A percentile compares a stretch with the other conserved stretches of the same genome.
phyloP scores from a whole-genome alignment of 2,797 vertebrate species.

The Scomberomorus guttatus region DNA sequence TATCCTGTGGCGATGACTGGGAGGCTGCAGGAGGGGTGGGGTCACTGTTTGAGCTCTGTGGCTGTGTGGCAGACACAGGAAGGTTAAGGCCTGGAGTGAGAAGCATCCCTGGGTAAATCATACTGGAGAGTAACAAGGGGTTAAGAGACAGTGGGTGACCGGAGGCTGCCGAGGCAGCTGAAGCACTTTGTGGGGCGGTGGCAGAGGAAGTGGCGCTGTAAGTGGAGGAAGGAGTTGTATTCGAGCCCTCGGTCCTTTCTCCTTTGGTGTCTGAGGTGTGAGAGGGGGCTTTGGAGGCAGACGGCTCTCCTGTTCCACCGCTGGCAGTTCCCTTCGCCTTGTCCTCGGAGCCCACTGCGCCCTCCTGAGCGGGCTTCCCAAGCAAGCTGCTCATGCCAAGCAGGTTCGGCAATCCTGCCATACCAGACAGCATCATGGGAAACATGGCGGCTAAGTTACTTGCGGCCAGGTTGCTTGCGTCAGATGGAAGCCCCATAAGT shows the following conservation, averaged over 20 bases:
- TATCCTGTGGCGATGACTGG: constrained; percentile 83
- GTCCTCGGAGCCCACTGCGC: constrained; percentile 82
- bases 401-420: constrained; percentile 94
- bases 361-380: constrained; percentile 86
- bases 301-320: constrained; percentile 52
- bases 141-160: constrained; percentile 93
- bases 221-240: constrained; percentile 85
- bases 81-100: constrained; percentile 99
- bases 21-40: constrained; percentile 81
- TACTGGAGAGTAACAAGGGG: constrained; percentile 97
- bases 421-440: constrained; percentile 97
- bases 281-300: constrained; percentile 66
- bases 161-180: constrained; percentile 87
- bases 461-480: constrained; percentile 87
- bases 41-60: constrained; percentile 91
- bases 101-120: constrained; percentile 99
- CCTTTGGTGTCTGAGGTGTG: constrained; percentile 89
- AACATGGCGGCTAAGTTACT: constrained; percentile 95
- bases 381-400: constrained; percentile 91
- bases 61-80: constrained; percentile 93
- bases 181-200: constrained; percentile 87
- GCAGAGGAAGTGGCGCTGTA: constrained; percentile 89
- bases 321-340: constrained; percentile 82
- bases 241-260: constrained; percentile 96
- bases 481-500: constrained; percentile 93